These are phyloP conservation scores for Meloidogyne exigua DNA, from an alignment of 1,140 invertebrate genomes.

Conservation along the genomic window DNA sequence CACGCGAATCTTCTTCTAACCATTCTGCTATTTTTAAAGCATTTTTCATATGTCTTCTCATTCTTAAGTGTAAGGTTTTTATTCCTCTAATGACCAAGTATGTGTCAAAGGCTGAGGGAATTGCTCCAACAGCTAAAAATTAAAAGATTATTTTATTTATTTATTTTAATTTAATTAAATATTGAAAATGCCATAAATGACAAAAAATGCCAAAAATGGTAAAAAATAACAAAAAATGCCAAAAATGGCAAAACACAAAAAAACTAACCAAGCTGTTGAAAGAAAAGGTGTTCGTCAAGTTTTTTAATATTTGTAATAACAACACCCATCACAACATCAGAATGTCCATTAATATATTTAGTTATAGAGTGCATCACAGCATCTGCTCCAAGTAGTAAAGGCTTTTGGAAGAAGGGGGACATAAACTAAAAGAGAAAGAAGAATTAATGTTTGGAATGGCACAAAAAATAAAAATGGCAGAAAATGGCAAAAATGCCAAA, in stretches of 20 bases:
- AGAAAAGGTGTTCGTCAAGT: conserved; percentile 39
- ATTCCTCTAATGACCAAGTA: conserved; percentile 86
- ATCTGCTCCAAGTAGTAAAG: conserved; percentile 85
- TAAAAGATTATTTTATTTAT: neutral
- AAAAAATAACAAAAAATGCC: too few relatives aligned
- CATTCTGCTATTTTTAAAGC: conserved; percentile 72
- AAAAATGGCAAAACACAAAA: neutral
- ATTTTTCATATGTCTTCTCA: conserved; percentile 83
- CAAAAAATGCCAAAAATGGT: too few relatives aligned
- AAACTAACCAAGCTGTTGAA: conserved; percentile 29
- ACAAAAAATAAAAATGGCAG: too few relatives aligned
- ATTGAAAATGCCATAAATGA: too few relatives aligned
- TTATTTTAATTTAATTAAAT: neutral
- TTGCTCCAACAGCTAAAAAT: conserved; percentile 72
- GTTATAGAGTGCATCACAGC: conserved; percentile 87
- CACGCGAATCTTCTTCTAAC: conserved; percentile 75
- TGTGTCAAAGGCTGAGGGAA: conserved; percentile 95
- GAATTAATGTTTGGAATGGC: too few relatives aligned
- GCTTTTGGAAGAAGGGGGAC: conserved; percentile 65
- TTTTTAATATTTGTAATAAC: conserved; percentile 43
- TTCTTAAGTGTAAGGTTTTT: conserved; percentile 86
- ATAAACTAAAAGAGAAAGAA: neutral
- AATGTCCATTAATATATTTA: conserved; percentile 98
- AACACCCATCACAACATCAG: conserved; percentile 91
- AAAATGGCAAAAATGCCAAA: conserved; percentile 61